Conservation (phyloP, 2,797 vertebrate genomes). For the Tangara arthus region DNA sequence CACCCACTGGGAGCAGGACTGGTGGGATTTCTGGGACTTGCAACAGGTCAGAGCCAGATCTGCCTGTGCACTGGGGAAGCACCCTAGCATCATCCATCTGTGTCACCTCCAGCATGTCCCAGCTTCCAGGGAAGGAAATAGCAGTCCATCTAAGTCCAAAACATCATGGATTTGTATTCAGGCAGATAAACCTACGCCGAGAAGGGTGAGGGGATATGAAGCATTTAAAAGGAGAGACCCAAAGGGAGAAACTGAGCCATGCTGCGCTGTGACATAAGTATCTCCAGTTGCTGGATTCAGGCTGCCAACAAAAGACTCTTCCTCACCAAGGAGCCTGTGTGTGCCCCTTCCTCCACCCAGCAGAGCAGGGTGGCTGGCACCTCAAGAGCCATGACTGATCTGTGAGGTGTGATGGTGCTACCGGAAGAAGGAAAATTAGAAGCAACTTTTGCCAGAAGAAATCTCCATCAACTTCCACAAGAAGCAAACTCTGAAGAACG, state of each 20-base stretch:
- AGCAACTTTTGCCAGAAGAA: background rate
- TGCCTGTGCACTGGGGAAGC: background rate
- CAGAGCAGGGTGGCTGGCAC: background rate
- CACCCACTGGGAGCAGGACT: background rate
- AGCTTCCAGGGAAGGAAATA: background rate
- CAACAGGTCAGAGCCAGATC: background rate
- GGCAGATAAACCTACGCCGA: fast-evolving
- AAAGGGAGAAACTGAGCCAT: slow-evolving; percentile 23
- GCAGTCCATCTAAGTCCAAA: background rate
- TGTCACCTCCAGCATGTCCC: background rate
- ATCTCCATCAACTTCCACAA: background rate
- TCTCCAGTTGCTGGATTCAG: slow-evolving; percentile 13
- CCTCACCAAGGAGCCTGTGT: background rate
- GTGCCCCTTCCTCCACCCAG: background rate
- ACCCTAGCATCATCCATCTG: background rate
- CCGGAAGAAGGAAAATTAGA: background rate
- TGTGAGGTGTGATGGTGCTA: background rate
- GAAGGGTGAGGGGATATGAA: background rate
- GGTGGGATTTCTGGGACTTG: background rate
- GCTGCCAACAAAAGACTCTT: slow-evolving; percentile 36
- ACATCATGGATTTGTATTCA: background rate
- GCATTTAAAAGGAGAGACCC: slow-evolving; percentile 20
- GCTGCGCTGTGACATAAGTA: background rate
- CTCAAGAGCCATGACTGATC: background rate
- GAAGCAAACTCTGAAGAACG: background rate